Evolutionary conservation across 2,797 vertebrate genomes (phyloP).

Genomic region (Chelidonichthys spinosus): DNA sequence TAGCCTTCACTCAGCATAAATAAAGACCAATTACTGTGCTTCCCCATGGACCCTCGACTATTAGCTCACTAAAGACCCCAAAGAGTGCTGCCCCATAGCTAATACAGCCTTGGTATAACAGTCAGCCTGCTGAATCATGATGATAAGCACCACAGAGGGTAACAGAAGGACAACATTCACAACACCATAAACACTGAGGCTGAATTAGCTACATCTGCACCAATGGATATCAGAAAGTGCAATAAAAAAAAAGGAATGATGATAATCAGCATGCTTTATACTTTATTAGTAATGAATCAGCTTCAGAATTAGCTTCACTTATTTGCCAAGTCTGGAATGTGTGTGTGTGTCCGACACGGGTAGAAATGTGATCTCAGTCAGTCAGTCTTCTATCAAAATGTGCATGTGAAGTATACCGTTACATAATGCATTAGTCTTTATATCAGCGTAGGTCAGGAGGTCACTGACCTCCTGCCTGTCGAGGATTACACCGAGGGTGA

Average conservation of each 20-base stretch:
- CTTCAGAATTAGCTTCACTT: slow-evolving; percentile 8
- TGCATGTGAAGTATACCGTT: slow-evolving; percentile 13
- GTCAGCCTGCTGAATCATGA: slow-evolving; percentile 69
- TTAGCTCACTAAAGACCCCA: slow-evolving; percentile 81
- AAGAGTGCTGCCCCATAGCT: slow-evolving; percentile 76
- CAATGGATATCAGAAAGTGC: slow-evolving; percentile 28
- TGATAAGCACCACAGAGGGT: slow-evolving; percentile 66
- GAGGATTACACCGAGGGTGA: not conserved
- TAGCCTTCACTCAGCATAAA: slow-evolving; percentile 84
- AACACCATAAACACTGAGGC: slow-evolving; percentile 36
- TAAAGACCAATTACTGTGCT: slow-evolving; percentile 82
- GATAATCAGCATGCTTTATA: slow-evolving; percentile 25
- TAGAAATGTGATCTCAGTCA: slow-evolving; percentile 12
- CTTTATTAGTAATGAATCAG: slow-evolving; percentile 5
- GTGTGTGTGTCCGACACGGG: slow-evolving; percentile 4
- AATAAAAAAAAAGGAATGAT: slow-evolving; percentile 22
- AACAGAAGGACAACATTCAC: slow-evolving; percentile 57
- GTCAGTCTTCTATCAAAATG: slow-evolving; percentile 5
- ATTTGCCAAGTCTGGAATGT: slow-evolving; percentile 5
- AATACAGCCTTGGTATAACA: slow-evolving; percentile 58
- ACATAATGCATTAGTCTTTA: slow-evolving; percentile 20
- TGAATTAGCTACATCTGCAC: slow-evolving; percentile 24
- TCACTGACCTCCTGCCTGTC: slow-evolving; percentile 14
- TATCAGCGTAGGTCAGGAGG: slow-evolving; percentile 24
- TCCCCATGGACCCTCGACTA: slow-evolving; percentile 74